Conservation (phyloP, 1,140 invertebrate species). For the Dendroctonus ponderosae region DNA sequence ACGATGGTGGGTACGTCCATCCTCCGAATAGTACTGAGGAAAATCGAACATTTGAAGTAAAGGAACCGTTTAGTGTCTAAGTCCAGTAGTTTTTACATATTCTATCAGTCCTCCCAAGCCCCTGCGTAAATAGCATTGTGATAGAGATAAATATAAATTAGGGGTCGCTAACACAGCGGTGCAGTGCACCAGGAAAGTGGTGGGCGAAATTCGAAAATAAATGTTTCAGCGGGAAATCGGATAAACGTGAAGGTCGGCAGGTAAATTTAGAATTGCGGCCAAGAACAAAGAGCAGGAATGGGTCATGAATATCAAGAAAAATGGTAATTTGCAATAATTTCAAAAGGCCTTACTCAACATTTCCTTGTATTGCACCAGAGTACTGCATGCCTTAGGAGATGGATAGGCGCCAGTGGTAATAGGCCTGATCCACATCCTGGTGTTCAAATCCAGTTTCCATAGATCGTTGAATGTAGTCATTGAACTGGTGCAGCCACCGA, state of each 20-base stretch:
- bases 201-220: too few relatives aligned
- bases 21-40: conserved; percentile 83
- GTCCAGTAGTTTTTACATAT: background rate
- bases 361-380: conserved; percentile 83
- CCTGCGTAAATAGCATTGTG: background rate
- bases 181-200: too few relatives aligned
- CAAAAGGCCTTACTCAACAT: conserved; percentile 49
- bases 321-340: background rate
- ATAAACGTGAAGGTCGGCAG: background rate
- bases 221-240: too few relatives aligned
- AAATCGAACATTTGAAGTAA: background rate
- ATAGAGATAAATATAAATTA: background rate
- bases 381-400: conserved; percentile 92
- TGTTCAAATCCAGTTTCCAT: conserved; percentile 88
- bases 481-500: conserved; percentile 93
- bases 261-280: background rate
- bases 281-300: background rate
- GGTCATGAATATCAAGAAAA: background rate
- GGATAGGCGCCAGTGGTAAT: conserved; percentile 87
- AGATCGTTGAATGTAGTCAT: conserved; percentile 97
- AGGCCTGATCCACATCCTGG: conserved; percentile 77
- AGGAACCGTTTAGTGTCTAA: background rate
- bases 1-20: conserved; percentile 91
- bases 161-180: too few relatives aligned
- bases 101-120: background rate